Conservation (phyloP, 2,797 vertebrate genomes). For the Spheniscus humboldti region DNA sequence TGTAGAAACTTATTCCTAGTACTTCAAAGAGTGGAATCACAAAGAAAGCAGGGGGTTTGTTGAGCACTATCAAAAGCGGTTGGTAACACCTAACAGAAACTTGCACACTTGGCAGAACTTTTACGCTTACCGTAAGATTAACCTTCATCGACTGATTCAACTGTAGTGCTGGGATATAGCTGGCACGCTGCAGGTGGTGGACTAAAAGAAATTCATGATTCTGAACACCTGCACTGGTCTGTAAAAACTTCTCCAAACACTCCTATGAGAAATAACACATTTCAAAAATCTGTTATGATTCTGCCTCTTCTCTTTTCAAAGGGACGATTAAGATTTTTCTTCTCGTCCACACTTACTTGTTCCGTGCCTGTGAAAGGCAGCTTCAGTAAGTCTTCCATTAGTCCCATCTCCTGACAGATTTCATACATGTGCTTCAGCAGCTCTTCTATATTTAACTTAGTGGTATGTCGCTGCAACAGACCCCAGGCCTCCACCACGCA, state of each 20-base stretch:
- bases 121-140: no score
- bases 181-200: conserved; percentile 91
- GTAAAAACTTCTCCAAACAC: conserved; percentile 88
- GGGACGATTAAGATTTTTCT: background rate
- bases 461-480: conserved; percentile 83
- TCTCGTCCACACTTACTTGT: conserved; percentile 74
- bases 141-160: conserved; percentile 79
- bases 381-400: conserved; percentile 92
- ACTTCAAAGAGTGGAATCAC: no score
- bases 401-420: conserved; percentile 87
- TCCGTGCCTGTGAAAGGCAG: conserved; percentile 85
- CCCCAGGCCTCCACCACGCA: conserved; percentile 91
- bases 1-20: no score
- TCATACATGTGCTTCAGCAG: conserved; percentile 84
- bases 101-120: no score
- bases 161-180: conserved; percentile 89
- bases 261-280: conserved; percentile 74
- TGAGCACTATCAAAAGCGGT: no score
- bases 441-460: conserved; percentile 79
- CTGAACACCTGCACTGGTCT: conserved; percentile 80
- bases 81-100: no score
- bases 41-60: no score
- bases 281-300: background rate
- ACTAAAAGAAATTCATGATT: conserved; percentile 90
- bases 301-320: background rate